Evolutionary conservation across 1,140 invertebrate genomes (phyloP).

Genomic region (Penaeus japonicus): DNA sequence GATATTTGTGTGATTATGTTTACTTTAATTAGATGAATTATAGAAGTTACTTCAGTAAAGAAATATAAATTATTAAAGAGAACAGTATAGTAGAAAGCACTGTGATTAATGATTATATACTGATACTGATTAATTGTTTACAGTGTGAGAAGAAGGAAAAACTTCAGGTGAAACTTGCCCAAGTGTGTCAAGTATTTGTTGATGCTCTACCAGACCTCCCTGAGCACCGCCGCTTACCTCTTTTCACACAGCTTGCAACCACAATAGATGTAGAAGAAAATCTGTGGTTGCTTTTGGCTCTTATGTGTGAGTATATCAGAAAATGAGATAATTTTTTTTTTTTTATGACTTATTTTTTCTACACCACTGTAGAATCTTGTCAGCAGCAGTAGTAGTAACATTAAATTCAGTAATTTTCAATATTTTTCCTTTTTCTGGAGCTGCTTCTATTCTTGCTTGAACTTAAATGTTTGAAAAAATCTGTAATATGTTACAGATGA

Average conservation of each 20-base stretch:
- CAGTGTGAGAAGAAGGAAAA: conserved; percentile 2
- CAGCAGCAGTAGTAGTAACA: no score
- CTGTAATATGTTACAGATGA: no score
- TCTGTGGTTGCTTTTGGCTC: conserved; percentile 71
- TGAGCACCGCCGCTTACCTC: conserved; percentile 79
- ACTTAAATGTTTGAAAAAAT: no score
- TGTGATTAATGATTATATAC: neutral
- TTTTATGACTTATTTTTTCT: neutral
- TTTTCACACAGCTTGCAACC: conserved; percentile 81
- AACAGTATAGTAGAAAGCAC: neutral
- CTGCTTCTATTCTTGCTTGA: no score
- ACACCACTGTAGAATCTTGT: no score
- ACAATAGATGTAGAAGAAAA: conserved; percentile 75
- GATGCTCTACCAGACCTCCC: conserved; percentile 89
- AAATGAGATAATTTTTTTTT: neutral
- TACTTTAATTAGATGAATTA: no score
- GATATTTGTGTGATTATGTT: neutral
- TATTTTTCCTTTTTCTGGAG: no score
- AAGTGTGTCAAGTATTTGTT: conserved; percentile 75
- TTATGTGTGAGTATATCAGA: conserved; percentile 58
- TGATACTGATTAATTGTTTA: neutral
- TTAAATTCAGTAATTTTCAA: no score
- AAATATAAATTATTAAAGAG: no score
- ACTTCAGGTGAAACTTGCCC: neutral
- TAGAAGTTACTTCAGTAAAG: no score